Base-by-base conservation (phyloP, 2,797 vertebrate species). In the Urophycis tenuis region DNA sequence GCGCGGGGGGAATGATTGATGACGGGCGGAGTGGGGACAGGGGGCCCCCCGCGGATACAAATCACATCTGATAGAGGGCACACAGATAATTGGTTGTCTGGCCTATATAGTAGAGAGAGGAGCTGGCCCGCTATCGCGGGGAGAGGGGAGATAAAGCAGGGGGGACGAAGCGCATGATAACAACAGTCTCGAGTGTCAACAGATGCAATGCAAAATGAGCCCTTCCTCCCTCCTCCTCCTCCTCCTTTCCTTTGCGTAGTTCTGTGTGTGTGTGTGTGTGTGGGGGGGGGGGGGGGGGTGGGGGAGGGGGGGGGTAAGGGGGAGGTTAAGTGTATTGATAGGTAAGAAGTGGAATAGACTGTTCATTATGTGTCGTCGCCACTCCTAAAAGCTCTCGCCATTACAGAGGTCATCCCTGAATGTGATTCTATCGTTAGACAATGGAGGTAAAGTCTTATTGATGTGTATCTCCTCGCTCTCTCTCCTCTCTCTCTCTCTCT, bases 61-160 rank as follows among this genome's bases (percentile, higher is more conserved):
- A 93, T 94, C 93, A 93, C 89, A 89, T 89, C 86, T 91, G 92
- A 93, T 93, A 92, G 91, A 93, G 92, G 92, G 91, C 93, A 92
- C 88, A 92, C 87, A 93, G 92, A 93, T 93, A 94, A 94, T 92
- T 93, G 93, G 90, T 88, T 92, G 91, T 89, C 89, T 91, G 90
- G 91, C 88, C 88, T 29, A 85, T 88, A 89, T 90, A 90, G 85
- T 90, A 88, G 64, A 90, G 82, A 49, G 80, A 84, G 88, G 86
- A 90, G 84, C 84, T 82, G 85, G 88, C 87, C 87, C 84, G 84
- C 89, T 92, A 92, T 92, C 92, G 93, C 90, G 85, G 81, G 85
- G 85, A 80, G 90, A 87, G 88, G 90, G 86, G 88, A 93, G 91
- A 93, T 93, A 92, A 92, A 92, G 89, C 87, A 90, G 88, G 90